Conservation (phyloP, 2,113 vertebrate species). For the Oreochromis niloticus region DNA sequence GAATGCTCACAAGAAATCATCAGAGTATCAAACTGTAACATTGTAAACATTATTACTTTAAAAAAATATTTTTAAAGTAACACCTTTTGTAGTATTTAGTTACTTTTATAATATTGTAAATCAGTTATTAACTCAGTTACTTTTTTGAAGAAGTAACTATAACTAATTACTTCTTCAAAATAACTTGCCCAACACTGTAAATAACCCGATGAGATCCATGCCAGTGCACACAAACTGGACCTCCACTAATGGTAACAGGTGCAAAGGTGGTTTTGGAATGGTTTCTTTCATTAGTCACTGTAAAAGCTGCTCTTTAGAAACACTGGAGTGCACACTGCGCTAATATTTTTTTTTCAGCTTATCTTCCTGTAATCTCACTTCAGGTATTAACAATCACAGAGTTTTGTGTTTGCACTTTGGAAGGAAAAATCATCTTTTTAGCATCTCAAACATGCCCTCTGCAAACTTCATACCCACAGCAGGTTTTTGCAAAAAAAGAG, state of each 20-base stretch:
- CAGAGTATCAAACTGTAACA: not conserved
- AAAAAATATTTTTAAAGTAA: not conserved
- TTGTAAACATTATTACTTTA: not conserved
- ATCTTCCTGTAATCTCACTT: not conserved
- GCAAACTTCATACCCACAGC: not conserved
- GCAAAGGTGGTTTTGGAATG: not conserved
- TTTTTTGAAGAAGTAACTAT: not conserved
- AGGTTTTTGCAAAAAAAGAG: not conserved
- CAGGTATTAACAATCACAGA: not conserved
- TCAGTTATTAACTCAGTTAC: not conserved
- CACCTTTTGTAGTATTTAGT: not conserved
- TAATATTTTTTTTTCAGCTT: not conserved
- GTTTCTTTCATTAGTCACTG: not conserved
- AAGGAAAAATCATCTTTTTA: not conserved
- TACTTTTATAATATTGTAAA: not conserved
- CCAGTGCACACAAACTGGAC: not conserved
- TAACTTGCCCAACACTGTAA: not conserved
- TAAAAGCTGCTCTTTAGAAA: too few species aligned
- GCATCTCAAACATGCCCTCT: not conserved
- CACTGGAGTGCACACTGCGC: too few species aligned
- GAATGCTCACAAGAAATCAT: not conserved
- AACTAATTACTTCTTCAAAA: not conserved
- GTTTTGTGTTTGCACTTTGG: not conserved
- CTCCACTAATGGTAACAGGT: not conserved
- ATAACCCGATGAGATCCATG: not conserved